phyloP scores from a whole-genome alignment of 2,113 vertebrate genomes.

The Cygnus atratus region DNA sequence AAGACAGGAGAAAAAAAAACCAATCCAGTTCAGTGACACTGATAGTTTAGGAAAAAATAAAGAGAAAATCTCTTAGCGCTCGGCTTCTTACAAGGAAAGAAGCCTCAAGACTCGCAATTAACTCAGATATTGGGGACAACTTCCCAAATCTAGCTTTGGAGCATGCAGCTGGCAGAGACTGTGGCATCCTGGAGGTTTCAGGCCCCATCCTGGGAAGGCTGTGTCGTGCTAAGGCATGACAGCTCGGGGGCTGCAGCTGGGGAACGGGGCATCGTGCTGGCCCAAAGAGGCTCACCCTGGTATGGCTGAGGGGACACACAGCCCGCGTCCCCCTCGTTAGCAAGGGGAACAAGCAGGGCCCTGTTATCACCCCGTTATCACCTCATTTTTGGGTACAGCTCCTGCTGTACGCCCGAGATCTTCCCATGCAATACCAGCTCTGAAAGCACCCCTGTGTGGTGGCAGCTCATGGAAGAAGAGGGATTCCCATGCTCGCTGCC shows the following conservation, averaged over 20 bases:
- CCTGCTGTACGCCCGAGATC: background rate
- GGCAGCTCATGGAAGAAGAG: background rate
- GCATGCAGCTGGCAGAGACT: background rate
- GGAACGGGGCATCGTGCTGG: rapidly evolving
- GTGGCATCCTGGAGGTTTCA: background rate
- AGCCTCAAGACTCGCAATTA: background rate
- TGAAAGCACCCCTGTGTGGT: background rate
- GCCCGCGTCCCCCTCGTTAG: too few relatives aligned
- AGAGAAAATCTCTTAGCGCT: background rate
- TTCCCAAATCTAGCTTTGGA: background rate
- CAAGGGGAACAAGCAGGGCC: background rate
- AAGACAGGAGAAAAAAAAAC: background rate
- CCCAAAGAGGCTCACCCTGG: background rate
- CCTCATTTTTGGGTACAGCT: background rate
- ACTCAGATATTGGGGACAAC: background rate
- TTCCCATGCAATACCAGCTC: background rate
- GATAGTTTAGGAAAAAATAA: background rate
- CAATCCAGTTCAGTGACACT: background rate
- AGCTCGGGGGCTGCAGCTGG: background rate
- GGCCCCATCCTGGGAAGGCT: background rate
- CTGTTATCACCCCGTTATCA: too few relatives aligned
- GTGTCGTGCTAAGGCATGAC: background rate
- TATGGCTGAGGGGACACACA: too few relatives aligned
- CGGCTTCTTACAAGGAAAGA: background rate
- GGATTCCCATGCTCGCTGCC: background rate